Evolutionary conservation across 1,140 invertebrate genomes (phyloP), one percentile per base, ranked within the genome.

Genomic region (Drosophila insularis): DNA sequence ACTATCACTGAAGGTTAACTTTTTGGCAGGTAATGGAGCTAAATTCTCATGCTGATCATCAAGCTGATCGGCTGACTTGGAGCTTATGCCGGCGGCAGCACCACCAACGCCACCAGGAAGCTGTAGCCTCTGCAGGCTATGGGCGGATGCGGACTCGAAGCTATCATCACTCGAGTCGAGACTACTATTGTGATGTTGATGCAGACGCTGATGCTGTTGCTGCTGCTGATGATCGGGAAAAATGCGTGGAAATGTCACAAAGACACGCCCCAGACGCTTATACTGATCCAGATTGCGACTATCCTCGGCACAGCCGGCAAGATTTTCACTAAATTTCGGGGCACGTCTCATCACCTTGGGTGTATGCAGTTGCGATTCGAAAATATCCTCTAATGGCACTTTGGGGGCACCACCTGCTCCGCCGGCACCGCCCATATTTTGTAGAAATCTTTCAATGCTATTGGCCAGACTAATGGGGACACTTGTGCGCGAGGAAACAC

Each of bases 221-320:
- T 37, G 35, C 35, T 37, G 35, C 10, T 37, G 35, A 37, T 37
- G 35, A 35, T 55, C 74, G 35, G 74, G 68, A 64, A 80, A 86
- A 61, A 91, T 76, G 50, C 78, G 81, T 6, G 91, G 91, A 63
- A 89, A 91, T 31, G 89, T 92, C 19, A 92, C 75, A 37, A 92
- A 92, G 17, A 92, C 84, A 7, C 91, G 76, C 4, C 91, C 91
- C 81, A 92, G 60, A 2, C 91, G 79, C 69, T 92, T 92, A 27
- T 92, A 92, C 61, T 91, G 87, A 40, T 92, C 91, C 32, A 89
- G 40, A 40, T 90, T 87, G 11, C 85, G 72, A 8, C 50, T 90
- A 17, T 95, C 94, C 82, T 95, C 94, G 39, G 94, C 95, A 86
- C 94, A 95, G 32, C 93, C 94, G 8, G 94, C 94, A 19, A 95